These are phyloP conservation scores for Mythimna loreyi DNA, from an alignment of 2,888 invertebrate species.

Conservation along the genomic window DNA sequence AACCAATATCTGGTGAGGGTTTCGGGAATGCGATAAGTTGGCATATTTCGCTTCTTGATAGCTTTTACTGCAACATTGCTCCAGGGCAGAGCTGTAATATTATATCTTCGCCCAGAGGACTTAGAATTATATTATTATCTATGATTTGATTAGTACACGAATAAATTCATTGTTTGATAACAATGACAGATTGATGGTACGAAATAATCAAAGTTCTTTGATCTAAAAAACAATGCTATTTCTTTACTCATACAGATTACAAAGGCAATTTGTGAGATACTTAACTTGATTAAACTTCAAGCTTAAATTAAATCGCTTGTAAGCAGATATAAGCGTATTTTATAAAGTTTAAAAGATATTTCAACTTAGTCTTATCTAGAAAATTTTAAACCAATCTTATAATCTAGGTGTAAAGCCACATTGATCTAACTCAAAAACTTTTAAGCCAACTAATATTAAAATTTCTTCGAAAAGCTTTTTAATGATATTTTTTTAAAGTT, in stretches of 20 bases:
- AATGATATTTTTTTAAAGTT: slow-evolving; percentile 29
- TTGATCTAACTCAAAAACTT: slow-evolving; percentile 30
- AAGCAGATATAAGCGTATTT: neutral
- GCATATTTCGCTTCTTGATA: neutral
- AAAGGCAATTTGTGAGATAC: neutral
- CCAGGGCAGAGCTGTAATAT: neutral
- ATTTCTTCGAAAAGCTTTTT: slow-evolving; percentile 22
- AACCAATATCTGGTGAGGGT: too few species aligned
- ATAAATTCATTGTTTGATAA: slow-evolving; percentile 4
- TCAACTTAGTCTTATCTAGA: neutral
- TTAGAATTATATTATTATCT: neutral
- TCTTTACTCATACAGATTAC: too few species aligned
- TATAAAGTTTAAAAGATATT: slow-evolving; percentile 1
- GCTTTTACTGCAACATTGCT: slow-evolving; percentile 1
- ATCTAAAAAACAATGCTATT: too few species aligned
- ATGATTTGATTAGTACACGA: slow-evolving; percentile 7
- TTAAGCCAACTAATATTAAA: slow-evolving; percentile 17
- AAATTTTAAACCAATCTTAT: slow-evolving; percentile 10
- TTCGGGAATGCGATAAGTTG: too few species aligned
- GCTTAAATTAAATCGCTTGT: neutral
- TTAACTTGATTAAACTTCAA: neutral
- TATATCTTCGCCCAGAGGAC: slow-evolving; percentile 4
- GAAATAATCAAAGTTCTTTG: neutral
- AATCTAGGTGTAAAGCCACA: neutral
- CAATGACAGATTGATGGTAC: neutral